Conservation (phyloP, 1,140 invertebrate genomes). For the Philotrypesis tridentata region DNA sequence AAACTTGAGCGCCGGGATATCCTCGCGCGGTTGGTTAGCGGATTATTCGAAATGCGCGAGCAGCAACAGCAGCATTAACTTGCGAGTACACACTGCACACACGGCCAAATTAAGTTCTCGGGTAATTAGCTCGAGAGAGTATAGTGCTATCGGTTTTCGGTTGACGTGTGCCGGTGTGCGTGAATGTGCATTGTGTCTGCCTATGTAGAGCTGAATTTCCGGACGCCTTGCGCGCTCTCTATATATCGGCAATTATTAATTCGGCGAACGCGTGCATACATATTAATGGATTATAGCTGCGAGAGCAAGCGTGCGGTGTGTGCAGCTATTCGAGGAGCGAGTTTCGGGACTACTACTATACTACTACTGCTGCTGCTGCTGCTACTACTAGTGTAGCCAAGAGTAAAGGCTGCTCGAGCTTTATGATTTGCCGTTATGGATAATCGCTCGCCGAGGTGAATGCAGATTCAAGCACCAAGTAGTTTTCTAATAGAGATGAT, state of each 20-base stretch:
- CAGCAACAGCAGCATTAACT: constrained; percentile 25
- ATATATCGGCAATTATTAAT: constrained; percentile 38
- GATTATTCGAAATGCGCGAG: neutral
- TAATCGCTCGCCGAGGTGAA: constrained; percentile 22
- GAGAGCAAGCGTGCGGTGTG: neutral
- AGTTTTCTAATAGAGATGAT: neutral
- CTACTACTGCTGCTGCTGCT: too few relatives aligned
- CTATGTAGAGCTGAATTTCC: neutral
- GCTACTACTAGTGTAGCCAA: too few relatives aligned
- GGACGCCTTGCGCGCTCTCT: neutral
- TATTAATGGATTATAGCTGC: constrained; percentile 47
- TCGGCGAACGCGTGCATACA: constrained; percentile 32
- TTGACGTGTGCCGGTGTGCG: neutral
- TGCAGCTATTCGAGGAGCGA: neutral
- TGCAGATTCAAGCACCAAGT: neutral
- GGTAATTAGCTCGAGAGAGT: constrained; percentile 22
- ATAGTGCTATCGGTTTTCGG: constrained; percentile 25
- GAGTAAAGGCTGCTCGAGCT: neutral
- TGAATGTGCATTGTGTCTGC: neutral
- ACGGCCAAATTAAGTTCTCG: constrained; percentile 27
- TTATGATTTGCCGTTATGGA: constrained; percentile 25
- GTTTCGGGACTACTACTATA: neutral
- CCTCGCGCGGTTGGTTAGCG: constrained; percentile 2
- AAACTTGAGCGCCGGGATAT: neutral
- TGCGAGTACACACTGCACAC: neutral